Conservation (phyloP, 2,797 vertebrate genomes). For the Liasis olivaceus region DNA sequence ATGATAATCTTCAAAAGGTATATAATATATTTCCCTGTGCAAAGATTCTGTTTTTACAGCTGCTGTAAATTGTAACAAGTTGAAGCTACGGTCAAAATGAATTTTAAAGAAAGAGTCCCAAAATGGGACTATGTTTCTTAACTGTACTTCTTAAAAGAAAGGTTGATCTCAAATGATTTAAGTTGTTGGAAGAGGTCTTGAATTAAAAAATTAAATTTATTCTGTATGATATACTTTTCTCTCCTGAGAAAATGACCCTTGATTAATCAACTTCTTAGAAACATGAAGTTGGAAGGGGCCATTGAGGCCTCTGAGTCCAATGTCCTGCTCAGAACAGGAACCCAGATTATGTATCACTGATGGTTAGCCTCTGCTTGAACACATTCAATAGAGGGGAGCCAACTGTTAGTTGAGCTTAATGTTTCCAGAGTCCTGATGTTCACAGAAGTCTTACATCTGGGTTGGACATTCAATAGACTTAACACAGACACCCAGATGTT, state of each 20-base stretch:
- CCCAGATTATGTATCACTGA: not conserved
- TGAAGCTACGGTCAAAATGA: not conserved
- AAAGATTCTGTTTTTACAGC: not conserved
- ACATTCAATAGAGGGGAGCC: not conserved
- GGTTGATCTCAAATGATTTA: not conserved
- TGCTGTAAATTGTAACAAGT: not conserved
- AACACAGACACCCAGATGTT: not conserved
- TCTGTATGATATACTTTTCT: not conserved
- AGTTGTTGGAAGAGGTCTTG: not conserved
- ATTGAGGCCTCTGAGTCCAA: not conserved
- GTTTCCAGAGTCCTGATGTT: not conserved
- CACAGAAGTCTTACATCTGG: not conserved
- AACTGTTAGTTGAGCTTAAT: not conserved
- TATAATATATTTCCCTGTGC: not conserved
- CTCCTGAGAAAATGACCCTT: not conserved
- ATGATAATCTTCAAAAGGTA: not conserved
- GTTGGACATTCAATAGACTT: not conserved
- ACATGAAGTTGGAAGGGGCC: not conserved
- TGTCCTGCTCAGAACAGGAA: not conserved
- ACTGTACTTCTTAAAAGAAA: not conserved
- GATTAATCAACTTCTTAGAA: not conserved
- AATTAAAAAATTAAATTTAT: not conserved
- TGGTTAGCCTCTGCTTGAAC: not conserved
- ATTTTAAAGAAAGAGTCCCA: not conserved
- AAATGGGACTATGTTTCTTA: not conserved